Evolutionary conservation across 1,140 invertebrate species (phyloP), one percentile per base, ranked within the genome.

Genomic region (Caenorhabditis inopinata): DNA sequence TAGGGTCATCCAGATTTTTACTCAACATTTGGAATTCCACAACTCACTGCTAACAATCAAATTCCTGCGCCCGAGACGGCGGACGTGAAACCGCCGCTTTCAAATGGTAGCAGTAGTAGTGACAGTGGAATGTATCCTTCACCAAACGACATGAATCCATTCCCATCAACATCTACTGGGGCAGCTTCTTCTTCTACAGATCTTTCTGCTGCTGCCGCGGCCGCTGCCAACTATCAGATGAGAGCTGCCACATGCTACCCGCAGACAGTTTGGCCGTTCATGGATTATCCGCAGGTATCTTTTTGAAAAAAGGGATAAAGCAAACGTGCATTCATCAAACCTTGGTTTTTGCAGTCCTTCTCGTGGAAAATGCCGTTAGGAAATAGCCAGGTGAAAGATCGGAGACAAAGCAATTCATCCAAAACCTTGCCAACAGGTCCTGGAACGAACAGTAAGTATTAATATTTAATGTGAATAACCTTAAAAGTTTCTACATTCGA

Each of bases 371-470:
- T 68, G 58, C 58, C 58, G 4, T 21, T 68, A 18, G n/a, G 58
- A 42, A 42, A 42, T 11, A 42, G 18, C 11, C 25, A 18, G 18
- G 58, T 29, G 21, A 68, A 42, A n/a, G 58, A 68, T 11, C 29
- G 58, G 9, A 68, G 32, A 38, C 5, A 29, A 7, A 68, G 32
- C 32, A 68, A 32, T 38, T 16, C 6, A 2, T 11, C 32, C 7
- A 68, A 42, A 21, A 21, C 74, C 7, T 82, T 73, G 6, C 74
- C 51, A n/a, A 83, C 82, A 16, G 82, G 82, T 46, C 82, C 82
- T 32, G 82, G 82, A 35, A 83, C 82, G 47, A 83, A 83, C 53
- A 83, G 82, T 83, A 21, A 83, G 82, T 82, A 58, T 45, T n/a
- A n/a, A n/a, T n/a, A n/a, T n/a, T n/a, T n/a, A n/a, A n/a, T n/a